These are phyloP conservation scores for Saccopteryx bilineata DNA, from an alignment of 2,113 vertebrate genomes.

Conservation along the genomic window DNA sequence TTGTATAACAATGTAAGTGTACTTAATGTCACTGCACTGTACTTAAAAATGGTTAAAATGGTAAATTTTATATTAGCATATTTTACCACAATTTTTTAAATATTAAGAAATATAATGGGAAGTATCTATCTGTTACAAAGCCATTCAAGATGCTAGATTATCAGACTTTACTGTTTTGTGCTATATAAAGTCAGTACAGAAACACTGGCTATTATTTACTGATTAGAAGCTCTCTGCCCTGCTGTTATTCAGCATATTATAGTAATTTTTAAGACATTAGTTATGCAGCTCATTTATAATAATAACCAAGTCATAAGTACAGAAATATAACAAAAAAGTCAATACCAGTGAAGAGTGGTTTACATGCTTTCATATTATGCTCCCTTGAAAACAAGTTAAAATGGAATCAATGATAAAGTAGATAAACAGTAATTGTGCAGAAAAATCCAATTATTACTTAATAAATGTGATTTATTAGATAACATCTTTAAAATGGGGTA, in stretches of 20 bases:
- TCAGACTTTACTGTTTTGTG: not conserved
- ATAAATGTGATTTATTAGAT: not conserved
- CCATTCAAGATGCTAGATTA: conserved; percentile 1
- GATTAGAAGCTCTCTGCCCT: not conserved
- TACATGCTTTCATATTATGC: not conserved
- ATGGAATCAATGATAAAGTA: not conserved
- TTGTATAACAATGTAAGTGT: not conserved
- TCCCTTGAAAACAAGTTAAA: conserved; percentile 4
- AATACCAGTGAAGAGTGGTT: not conserved
- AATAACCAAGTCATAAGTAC: not conserved
- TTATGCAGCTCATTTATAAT: conserved; percentile 3
- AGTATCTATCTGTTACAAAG: conserved; percentile 27
- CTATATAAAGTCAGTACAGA: conserved; percentile 9
- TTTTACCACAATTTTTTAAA: conserved; percentile 12
- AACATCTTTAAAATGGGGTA: not conserved
- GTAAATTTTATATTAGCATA: conserved; percentile 17
- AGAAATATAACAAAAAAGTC: not conserved
- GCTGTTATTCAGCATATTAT: not conserved
- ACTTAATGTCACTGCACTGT: not conserved
- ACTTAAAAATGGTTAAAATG: not conserved
- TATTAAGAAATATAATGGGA: conserved; percentile 21
- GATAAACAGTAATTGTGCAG: not conserved
- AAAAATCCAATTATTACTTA: conserved; percentile 13
- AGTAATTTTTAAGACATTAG: conserved; percentile 27
- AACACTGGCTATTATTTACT: not conserved